Evolutionary conservation across 2,888 invertebrate genomes (phyloP).

Genomic region (Trichacis sp.): DNA sequence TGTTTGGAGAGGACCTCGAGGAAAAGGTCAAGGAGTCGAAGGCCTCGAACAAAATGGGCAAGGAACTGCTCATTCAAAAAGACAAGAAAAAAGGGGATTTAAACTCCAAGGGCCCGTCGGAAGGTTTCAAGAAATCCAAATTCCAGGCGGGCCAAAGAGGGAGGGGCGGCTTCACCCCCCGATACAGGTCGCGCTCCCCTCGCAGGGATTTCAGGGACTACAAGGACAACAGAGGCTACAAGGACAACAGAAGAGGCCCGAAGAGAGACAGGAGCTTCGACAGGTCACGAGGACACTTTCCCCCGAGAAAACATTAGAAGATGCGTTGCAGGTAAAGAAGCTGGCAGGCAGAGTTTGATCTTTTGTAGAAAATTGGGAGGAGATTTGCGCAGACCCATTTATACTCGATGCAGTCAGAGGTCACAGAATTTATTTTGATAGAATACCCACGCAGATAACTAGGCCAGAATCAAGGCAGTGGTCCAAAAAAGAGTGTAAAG

Average conservation of each 20-base stretch:
- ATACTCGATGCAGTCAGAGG: neutral
- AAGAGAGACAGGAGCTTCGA: too few species aligned
- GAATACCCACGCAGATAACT: neutral
- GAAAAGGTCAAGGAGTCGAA: neutral
- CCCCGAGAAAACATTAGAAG: too few species aligned
- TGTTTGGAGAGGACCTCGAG: neutral
- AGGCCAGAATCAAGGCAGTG: neutral
- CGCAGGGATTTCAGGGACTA: too few species aligned
- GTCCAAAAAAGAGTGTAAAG: neutral
- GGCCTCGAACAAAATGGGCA: neutral
- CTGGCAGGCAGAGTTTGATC: neutral
- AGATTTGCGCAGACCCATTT: neutral
- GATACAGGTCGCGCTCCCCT: too few species aligned
- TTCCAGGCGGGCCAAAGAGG: too few species aligned
- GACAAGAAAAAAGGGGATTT: too few species aligned
- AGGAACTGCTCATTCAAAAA: neutral
- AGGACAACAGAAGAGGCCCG: too few species aligned
- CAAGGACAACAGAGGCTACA: neutral
- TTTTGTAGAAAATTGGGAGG: neutral
- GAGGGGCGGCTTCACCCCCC: too few species aligned
- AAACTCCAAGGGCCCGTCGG: neutral
- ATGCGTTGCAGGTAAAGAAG: neutral
- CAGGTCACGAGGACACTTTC: too few species aligned
- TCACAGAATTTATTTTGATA: neutral
- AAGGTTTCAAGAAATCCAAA: too few species aligned